Base-by-base conservation (phyloP, 2,797 vertebrate species). In the Bradypus variegatus region DNA sequence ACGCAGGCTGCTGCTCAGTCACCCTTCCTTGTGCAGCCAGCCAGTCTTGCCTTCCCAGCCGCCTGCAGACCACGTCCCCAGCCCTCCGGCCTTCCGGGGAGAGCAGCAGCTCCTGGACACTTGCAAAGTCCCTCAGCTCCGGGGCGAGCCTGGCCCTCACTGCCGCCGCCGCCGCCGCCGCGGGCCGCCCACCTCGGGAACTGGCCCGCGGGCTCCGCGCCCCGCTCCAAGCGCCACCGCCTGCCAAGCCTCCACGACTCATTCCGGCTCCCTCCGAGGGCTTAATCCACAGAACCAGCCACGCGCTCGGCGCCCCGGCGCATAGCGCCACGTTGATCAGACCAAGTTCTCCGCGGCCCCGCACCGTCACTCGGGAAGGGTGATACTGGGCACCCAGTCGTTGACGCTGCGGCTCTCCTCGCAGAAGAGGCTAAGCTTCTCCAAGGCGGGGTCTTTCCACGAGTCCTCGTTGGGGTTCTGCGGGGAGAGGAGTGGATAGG, bases 331-430 rank as follows among this genome's bases (percentile, higher is more conserved):
- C n/a, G 89, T 97, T 96, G 98, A 98, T 96, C 98, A 98, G 98
- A 98, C 97, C 96, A 97, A 95, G 95, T 95, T 95, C 95, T 97
- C 96, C 95, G 95, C 94, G 88, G 53, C 64, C 95, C 92, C 15
- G 16, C 73, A 27, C 84, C 48, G 88, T 98, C 98, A 99, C 96
- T 99, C 99, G 0, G 99, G 99, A 78, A 99, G 98, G 29, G 98
- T 98, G 95, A 99, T 98, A 72, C 97, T 97, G 70, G 99, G 99
- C 88, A 99, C 99, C 99, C 99, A 99, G 96, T 99, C 98, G 25
- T 98, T 99, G 91, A 98, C 95, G 41, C 98, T 98, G 91, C 98
- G 98, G 78, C 99, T 99, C 95, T 99, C 99, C 93, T 99, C 98
- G 0, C 99, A 99, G 95, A 99, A 99, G 21, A 97, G 95, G 72